phyloP scores from a whole-genome alignment of 2,888 invertebrate species.

The Eupithecia inturbata region DNA sequence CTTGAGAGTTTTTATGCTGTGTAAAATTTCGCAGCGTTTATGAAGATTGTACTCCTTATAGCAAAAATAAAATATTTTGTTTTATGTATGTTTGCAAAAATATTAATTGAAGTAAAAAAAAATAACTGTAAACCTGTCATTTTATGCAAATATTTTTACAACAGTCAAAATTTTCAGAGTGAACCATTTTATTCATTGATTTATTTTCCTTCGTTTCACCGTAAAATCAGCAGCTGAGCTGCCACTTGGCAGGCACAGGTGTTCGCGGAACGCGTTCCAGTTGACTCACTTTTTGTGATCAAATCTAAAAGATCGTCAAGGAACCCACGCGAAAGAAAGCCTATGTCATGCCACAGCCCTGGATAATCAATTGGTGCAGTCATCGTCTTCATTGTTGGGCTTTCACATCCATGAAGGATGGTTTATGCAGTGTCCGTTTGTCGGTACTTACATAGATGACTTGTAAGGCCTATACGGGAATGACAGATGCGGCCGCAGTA shows the following conservation, averaged over 20 bases:
- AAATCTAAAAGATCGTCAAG: conserved; percentile 39
- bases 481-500: no score
- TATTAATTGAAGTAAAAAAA: no score
- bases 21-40: not conserved
- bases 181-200: not conserved
- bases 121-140: no score
- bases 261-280: conserved; percentile 34
- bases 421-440: no score
- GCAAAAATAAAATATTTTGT: no score
- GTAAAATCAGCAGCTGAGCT: conserved; percentile 26
- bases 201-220: conserved; percentile 6
- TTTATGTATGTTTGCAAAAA: no score
- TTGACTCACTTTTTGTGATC: conserved; percentile 38
- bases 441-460: no score
- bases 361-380: conserved; percentile 11
- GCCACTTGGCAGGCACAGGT: conserved; percentile 35
- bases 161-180: not conserved
- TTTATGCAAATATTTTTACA: no score
- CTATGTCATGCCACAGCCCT: conserved; percentile 12
- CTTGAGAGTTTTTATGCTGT: not conserved
- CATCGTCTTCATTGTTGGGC: not conserved
- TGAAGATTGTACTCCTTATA: no score
- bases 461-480: no score
- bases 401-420: no score
- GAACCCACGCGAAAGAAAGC: conserved; percentile 40